Evolutionary conservation across 1,140 invertebrate species (phyloP).

Genomic region (Lepidurus packardi): DNA sequence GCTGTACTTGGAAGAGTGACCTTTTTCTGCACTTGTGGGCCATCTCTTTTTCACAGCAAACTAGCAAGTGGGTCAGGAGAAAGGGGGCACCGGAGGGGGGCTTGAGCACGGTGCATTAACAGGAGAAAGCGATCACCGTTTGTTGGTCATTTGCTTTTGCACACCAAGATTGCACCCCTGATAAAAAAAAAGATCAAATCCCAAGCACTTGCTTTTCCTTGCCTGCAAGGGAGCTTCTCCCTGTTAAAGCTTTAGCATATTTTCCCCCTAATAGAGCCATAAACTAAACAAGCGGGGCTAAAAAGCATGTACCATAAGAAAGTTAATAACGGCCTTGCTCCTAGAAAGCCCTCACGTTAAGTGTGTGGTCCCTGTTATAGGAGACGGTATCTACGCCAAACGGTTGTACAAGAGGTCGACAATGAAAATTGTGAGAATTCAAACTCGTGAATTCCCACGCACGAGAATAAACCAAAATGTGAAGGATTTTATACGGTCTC

Average conservation of each 20-base stretch:
- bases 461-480: neutral
- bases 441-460: neutral
- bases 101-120: neutral
- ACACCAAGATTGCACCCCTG: too few relatives aligned
- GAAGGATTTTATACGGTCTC: conserved; percentile 9
- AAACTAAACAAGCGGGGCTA: too few relatives aligned
- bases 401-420: neutral
- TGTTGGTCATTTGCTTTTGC: neutral
- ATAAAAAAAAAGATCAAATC: too few relatives aligned
- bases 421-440: neutral
- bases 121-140: conserved; percentile 12
- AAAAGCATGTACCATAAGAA: too few relatives aligned
- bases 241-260: too few relatives aligned
- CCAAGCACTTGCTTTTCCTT: too few relatives aligned
- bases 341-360: too few relatives aligned
- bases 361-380: too few relatives aligned
- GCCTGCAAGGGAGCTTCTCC: too few relatives aligned
- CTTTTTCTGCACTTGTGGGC: neutral
- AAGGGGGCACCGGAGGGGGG: conserved; percentile 16
- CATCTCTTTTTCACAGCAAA: neutral
- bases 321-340: too few relatives aligned
- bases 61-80: conserved; percentile 8
- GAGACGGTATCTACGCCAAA: too few relatives aligned
- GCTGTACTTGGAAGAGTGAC: neutral
- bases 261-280: too few relatives aligned